phyloP scores from a whole-genome alignment of 2,888 invertebrate species.

The Deroplatys truncata region DNA sequence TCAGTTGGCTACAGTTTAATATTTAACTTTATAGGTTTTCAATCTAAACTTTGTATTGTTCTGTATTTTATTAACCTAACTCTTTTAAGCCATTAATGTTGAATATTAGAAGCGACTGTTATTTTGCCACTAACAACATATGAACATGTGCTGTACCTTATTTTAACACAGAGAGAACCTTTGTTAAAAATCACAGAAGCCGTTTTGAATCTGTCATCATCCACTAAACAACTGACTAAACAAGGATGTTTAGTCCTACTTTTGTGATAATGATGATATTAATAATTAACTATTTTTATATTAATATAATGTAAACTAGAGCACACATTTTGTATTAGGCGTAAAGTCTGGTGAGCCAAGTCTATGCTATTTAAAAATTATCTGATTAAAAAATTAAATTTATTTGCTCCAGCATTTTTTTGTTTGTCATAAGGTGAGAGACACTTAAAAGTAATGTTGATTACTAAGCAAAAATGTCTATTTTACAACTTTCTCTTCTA shows the following conservation, averaged over 20 bases:
- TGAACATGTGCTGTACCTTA: not conserved
- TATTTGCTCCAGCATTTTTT: not conserved
- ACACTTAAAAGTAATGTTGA: not conserved
- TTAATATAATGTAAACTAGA: conserved; percentile 3
- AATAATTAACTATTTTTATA: not conserved
- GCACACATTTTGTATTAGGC: conserved; percentile 1
- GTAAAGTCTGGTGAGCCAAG: not conserved
- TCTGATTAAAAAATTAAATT: not conserved
- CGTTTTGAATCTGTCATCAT: not conserved
- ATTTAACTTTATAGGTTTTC: not conserved
- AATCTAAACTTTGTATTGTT: not conserved
- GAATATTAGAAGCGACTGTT: not conserved
- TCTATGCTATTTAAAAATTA: conserved; percentile 11
- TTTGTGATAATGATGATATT: not conserved
- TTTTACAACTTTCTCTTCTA: not conserved
- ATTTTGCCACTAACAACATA: not conserved
- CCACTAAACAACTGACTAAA: conserved; percentile 16
- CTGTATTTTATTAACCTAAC: not conserved
- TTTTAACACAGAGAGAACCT: conserved; percentile 1
- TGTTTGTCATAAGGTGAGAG: not conserved
- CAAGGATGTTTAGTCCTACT: conserved; percentile 9
- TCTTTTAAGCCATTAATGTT: not conserved
- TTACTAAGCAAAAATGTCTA: not conserved
- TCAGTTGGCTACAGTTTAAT: not conserved
- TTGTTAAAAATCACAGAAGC: not conserved